A percentile compares a stretch with the other conserved stretches of the same genome.
These are phyloP conservation scores for Agonopterix subpropinquella DNA, from an alignment of 2,888 invertebrate genomes.

Conservation along the genomic window DNA sequence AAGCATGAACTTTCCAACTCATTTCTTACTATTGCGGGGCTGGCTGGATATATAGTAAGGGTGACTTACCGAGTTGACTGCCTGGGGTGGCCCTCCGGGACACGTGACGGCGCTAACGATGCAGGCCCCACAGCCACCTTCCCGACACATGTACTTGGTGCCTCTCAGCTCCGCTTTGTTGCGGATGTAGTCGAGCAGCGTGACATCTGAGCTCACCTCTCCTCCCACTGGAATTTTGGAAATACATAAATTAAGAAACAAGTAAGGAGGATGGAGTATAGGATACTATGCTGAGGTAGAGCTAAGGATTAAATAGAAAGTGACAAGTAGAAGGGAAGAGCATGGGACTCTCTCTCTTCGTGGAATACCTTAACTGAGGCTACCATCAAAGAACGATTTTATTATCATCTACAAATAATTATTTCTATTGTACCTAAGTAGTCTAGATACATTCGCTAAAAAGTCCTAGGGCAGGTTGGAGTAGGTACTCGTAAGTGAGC, in stretches of 20 bases:
- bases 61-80: constrained; percentile 78
- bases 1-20: background rate
- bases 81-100: constrained; percentile 39
- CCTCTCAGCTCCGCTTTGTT: constrained; percentile 73
- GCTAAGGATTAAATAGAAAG: too few species aligned
- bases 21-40: background rate
- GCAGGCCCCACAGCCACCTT: constrained; percentile 55
- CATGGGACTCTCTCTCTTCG: background rate
- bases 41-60: background rate
- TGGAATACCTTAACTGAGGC: background rate
- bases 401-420: too few species aligned
- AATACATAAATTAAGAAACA: too few species aligned
- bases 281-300: too few species aligned
- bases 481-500: too few species aligned
- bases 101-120: constrained; percentile 47
- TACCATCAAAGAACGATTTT: background rate
- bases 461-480: too few species aligned
- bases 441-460: too few species aligned
- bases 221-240: constrained; percentile 21
- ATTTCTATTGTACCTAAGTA: too few species aligned
- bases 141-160: constrained; percentile 80
- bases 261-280: too few species aligned
- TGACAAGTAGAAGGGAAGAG: background rate
- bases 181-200: constrained; percentile 76
- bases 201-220: constrained; percentile 44